These are phyloP conservation scores for Drosophila setifemur DNA, from an alignment of 1,140 invertebrate species.

Conservation along the genomic window DNA sequence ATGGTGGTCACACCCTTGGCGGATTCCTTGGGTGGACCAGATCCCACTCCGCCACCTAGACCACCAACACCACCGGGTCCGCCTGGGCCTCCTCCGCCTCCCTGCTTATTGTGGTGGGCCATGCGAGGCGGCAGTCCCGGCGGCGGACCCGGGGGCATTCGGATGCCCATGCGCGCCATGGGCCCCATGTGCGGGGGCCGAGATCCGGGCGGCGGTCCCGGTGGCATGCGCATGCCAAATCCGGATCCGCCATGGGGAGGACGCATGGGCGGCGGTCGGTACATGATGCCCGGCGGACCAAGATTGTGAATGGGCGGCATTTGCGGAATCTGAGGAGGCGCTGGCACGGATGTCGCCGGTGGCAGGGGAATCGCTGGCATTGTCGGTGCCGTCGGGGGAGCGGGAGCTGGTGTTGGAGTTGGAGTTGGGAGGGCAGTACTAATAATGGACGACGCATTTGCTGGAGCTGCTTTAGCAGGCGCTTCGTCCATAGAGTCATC, in stretches of 20 bases:
- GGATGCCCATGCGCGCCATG: conserved; percentile 82
- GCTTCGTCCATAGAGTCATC: conserved; percentile 35
- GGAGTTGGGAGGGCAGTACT: background rate
- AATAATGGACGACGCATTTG: conserved; percentile 2
- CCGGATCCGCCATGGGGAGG: conserved; percentile 68
- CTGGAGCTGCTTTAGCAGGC: conserved; percentile 5
- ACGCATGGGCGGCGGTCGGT: conserved; percentile 86
- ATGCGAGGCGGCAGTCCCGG: conserved; percentile 85
- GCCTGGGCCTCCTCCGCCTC: conserved; percentile 19
- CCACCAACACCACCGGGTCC: background rate
- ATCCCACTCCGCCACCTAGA: too few species aligned
- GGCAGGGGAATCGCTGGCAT: conserved; percentile 59
- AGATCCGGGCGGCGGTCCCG: conserved; percentile 86
- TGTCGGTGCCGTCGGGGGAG: conserved; percentile 43
- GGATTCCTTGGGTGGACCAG: conserved; percentile 76
- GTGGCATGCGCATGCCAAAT: conserved; percentile 83
- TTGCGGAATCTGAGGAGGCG: conserved; percentile 69
- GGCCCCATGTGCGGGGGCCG: conserved; percentile 86
- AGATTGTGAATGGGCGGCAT: conserved; percentile 66
- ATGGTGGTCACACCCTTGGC: conserved; percentile 87
- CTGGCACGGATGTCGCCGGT: conserved; percentile 27
- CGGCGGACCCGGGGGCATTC: conserved; percentile 87
- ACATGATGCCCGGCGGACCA: conserved; percentile 83
- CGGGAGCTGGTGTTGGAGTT: conserved; percentile 18
- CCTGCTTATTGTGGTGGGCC: conserved; percentile 71